These are phyloP conservation scores for Apamea anceps DNA, from an alignment of 2,888 invertebrate genomes.

Conservation along the genomic window DNA sequence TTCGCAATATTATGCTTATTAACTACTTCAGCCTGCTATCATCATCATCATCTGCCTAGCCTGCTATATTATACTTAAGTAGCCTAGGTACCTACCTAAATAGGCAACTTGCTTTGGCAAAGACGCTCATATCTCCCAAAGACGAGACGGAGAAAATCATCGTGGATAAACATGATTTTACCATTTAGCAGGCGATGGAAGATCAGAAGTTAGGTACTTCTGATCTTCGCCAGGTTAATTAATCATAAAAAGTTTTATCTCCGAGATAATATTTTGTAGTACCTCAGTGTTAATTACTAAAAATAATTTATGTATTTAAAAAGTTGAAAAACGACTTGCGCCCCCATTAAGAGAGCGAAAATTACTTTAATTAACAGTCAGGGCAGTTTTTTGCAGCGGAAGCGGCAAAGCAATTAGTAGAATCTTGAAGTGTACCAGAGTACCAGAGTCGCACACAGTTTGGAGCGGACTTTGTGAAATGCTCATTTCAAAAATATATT, in stretches of 20 bases:
- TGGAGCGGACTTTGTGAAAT: conserved; percentile 39
- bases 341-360: conserved; percentile 72
- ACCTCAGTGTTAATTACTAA: conserved; percentile 28
- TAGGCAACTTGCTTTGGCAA: not conserved
- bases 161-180: too few species aligned
- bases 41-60: too few species aligned
- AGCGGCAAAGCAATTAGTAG: conserved; percentile 74
- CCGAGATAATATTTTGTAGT: conserved; percentile 14
- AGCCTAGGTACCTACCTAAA: too few species aligned
- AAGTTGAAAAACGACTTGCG: conserved; percentile 64
- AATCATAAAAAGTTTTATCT: conserved; percentile 7
- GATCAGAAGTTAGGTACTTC: not conserved
- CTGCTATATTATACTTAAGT: conserved; percentile 2
- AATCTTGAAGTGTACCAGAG: conserved; percentile 56
- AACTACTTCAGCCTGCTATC: not conserved
- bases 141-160: not conserved
- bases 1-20: conserved; percentile 9
- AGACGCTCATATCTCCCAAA: not conserved
- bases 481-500: conserved; percentile 47
- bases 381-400: conserved; percentile 70
- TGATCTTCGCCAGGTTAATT: not conserved
- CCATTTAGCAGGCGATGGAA: not conserved
- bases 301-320: conserved; percentile 23
- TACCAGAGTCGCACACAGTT: conserved; percentile 34
- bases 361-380: conserved; percentile 78